Evolutionary conservation across 2,797 vertebrate genomes (phyloP).

Genomic region (Fundulus diaphanus): DNA sequence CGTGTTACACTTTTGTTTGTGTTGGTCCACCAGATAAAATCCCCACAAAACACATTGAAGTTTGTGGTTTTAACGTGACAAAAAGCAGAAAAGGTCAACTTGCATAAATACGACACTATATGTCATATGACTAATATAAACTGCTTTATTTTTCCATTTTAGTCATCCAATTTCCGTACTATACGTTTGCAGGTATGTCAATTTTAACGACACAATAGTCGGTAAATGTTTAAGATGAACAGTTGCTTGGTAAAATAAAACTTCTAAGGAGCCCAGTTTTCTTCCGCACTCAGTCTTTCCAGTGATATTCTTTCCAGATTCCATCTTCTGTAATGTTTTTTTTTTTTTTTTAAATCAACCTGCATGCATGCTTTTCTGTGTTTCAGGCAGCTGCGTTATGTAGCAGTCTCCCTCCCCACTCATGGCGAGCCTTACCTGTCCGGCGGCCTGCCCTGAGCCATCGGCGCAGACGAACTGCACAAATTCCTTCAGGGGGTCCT

Average conservation of each 20-base stretch:
- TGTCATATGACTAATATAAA: too few species aligned
- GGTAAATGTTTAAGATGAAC: background rate
- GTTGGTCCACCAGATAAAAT: background rate
- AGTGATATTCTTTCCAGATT: background rate
- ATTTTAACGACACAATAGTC: background rate
- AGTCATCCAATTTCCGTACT: background rate
- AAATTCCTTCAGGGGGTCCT: slow-evolving; percentile 98
- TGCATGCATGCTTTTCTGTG: background rate
- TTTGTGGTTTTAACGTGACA: background rate
- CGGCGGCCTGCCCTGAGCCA: slow-evolving; percentile 89
- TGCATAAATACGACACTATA: too few species aligned
- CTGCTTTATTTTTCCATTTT: too few species aligned
- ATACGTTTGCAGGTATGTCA: background rate
- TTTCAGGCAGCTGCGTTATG: background rate
- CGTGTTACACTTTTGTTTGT: background rate
- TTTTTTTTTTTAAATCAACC: background rate
- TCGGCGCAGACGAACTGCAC: slow-evolving; percentile 98
- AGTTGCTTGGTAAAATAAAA: background rate
- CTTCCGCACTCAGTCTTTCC: background rate
- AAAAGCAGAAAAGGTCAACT: too few species aligned
- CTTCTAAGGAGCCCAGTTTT: background rate
- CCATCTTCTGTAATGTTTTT: background rate
- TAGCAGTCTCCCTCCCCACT: background rate
- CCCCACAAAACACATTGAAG: background rate
- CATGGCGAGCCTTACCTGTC: slow-evolving; percentile 85